Conservation (phyloP, 1,140 invertebrate genomes). For the Lycorma delicatula region DNA sequence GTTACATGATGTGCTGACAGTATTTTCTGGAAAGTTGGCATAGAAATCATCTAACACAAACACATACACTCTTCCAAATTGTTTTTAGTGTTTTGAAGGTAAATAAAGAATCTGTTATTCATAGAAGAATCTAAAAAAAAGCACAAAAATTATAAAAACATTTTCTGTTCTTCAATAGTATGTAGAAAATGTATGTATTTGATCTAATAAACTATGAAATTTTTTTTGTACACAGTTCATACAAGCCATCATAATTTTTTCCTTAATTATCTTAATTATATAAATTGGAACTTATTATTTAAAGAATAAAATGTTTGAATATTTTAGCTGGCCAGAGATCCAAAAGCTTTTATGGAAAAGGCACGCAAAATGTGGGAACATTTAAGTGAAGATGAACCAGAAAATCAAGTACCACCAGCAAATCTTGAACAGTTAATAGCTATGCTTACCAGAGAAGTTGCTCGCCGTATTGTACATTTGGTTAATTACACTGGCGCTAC, state of each 20-base stretch:
- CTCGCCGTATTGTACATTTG: conserved; percentile 62
- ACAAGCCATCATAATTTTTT: background rate
- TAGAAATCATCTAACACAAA: too few relatives aligned
- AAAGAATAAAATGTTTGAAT: conserved; percentile 10
- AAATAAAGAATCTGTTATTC: too few relatives aligned
- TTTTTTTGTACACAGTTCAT: too few relatives aligned
- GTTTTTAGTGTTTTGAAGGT: too few relatives aligned
- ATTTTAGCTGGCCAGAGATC: conserved; percentile 61
- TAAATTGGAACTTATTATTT: conserved; percentile 2
- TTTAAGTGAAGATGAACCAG: conserved; percentile 65
- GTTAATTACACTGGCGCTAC: conserved; percentile 46
- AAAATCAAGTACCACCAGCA: conserved; percentile 67
- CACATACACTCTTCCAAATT: too few relatives aligned
- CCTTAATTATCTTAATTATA: background rate
- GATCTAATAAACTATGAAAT: too few relatives aligned
- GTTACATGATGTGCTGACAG: too few relatives aligned
- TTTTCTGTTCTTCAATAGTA: too few relatives aligned
- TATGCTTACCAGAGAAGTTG: conserved; percentile 60
- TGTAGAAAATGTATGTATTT: too few relatives aligned
- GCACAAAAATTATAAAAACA: too few relatives aligned
- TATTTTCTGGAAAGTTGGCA: too few relatives aligned
- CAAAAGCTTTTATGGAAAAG: conserved; percentile 60
- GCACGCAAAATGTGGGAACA: conserved; percentile 58
- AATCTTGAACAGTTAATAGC: conserved; percentile 67
- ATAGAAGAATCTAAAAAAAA: too few relatives aligned